Evolutionary conservation across 2,797 vertebrate species (phyloP), one percentile per base, ranked within the genome.

Genomic region (Gila robusta): DNA sequence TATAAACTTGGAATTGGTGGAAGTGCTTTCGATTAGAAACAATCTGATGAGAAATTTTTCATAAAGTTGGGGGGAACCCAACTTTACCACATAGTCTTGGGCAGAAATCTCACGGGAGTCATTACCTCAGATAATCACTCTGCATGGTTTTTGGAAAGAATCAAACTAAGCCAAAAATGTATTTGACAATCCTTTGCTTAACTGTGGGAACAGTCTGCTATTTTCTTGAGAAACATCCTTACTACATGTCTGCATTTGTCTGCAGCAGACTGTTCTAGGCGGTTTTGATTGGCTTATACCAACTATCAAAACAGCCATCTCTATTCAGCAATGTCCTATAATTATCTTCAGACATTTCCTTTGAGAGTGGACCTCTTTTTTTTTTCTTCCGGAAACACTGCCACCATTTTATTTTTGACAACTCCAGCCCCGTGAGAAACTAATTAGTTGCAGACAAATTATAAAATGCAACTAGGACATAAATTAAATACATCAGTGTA

Each of bases 251-350:
- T 87, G 37, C 47, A 74, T 62, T 39, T 41, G 56, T 49, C 47
- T 17, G 47, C 59, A 78, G 32, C 74, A 73, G 76, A 89, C 73
- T 88, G 26, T n/a, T 19, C 81, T 92, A 23, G 89, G 35, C 85
- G 74, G 81, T 81, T 79, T 79, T 90, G 80, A 89, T 79, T 89
- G 54, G 81, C 88, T 91, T 28, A 52, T 79, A 86, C 92, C 90
- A 91, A 92, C 89, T 87, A 85, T 92, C 89, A 86, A 78, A 80
- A 83, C 62, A 77, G 21, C 88, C 44, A 81, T 37, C 54, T 83
- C 76, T 47, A 23, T 23, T 86, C 64, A 83, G 52, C 3, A 86
- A 86, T 66, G 85, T 77, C 83, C 72, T 86, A 86, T 81, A 87
- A 84, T 78, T 80, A 84, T 44, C 17, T 54, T 26, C 79, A 64